phyloP scores from a whole-genome alignment of 2,888 invertebrate species.

The Habroteleia sp. region DNA sequence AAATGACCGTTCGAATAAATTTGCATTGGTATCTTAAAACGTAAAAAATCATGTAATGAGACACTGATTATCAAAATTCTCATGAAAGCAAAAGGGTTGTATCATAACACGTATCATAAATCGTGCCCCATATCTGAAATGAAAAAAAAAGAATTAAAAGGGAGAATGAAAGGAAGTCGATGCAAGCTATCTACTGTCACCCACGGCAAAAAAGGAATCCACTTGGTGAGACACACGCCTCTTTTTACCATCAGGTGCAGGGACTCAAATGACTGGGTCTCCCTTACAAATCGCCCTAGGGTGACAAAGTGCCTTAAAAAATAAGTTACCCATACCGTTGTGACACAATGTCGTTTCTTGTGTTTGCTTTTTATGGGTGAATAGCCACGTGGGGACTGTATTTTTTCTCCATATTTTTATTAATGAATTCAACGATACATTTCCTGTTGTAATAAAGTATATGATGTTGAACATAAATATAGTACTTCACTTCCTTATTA shows the following conservation, averaged over 20 bases:
- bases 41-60: conserved; percentile 51
- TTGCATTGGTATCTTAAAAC: conserved; percentile 10
- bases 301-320: conserved; percentile 55
- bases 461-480: too few relatives aligned
- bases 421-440: conserved; percentile 23
- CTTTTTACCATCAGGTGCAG: conserved; percentile 64
- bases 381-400: conserved; percentile 3
- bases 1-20: conserved; percentile 38
- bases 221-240: conserved; percentile 55
- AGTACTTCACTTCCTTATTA: too few relatives aligned
- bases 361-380: conserved; percentile 25
- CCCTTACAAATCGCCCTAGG: conserved; percentile 54
- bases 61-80: conserved; percentile 54
- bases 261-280: conserved; percentile 56
- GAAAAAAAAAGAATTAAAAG: conserved; percentile 45
- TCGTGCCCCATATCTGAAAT: conserved; percentile 54
- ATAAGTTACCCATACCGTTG: conserved; percentile 55
- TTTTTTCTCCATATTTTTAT: conserved; percentile 29
- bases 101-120: conserved; percentile 57
- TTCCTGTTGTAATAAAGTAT: conserved; percentile 47
- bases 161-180: conserved; percentile 55
- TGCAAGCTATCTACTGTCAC: conserved; percentile 42
- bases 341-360: conserved; percentile 50
- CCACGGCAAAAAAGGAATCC: conserved; percentile 45
- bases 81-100: conserved; percentile 51